These are phyloP conservation scores for Diarsia mendica DNA, from an alignment of 2,888 invertebrate genomes.

Conservation along the genomic window DNA sequence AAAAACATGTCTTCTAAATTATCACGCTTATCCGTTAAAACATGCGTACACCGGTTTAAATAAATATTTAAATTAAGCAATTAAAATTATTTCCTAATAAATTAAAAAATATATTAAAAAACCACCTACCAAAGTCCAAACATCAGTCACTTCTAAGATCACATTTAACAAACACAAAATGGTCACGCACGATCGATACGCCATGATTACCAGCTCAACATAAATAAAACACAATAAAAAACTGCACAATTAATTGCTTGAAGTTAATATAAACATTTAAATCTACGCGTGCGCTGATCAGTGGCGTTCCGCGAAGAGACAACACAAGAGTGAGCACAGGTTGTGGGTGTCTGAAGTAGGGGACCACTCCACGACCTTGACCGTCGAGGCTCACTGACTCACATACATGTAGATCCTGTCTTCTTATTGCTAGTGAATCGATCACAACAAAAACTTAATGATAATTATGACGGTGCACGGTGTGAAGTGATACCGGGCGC, in stretches of 20 bases:
- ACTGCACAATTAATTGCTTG: constrained; percentile 28
- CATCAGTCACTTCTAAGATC: constrained; percentile 77
- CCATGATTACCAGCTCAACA: constrained; percentile 50
- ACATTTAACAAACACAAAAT: constrained; percentile 78
- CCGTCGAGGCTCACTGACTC: constrained; percentile 81
- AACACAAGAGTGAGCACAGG: constrained; percentile 59
- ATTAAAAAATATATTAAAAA: constrained; percentile 9
- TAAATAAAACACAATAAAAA: constrained; percentile 49
- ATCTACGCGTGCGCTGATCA: constrained; percentile 50
- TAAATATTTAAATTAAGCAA: not conserved
- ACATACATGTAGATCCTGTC: constrained; percentile 75
- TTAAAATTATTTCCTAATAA: not conserved
- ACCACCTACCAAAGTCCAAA: constrained; percentile 78
- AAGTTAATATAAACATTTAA: constrained; percentile 35
- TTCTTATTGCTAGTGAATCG: constrained; percentile 52
- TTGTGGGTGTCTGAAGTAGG: constrained; percentile 69
- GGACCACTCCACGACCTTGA: constrained; percentile 82
- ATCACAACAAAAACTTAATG: constrained; percentile 57
- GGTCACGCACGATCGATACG: constrained; percentile 70
- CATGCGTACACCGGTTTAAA: not conserved
- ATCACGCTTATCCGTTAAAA: not conserved
- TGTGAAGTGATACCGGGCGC: constrained; percentile 29
- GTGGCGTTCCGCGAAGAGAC: constrained; percentile 60
- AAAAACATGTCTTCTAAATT: not conserved
- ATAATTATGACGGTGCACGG: constrained; percentile 39